Base-by-base conservation (phyloP, 1,140 invertebrate genomes). In the Cydia strobilella region DNA sequence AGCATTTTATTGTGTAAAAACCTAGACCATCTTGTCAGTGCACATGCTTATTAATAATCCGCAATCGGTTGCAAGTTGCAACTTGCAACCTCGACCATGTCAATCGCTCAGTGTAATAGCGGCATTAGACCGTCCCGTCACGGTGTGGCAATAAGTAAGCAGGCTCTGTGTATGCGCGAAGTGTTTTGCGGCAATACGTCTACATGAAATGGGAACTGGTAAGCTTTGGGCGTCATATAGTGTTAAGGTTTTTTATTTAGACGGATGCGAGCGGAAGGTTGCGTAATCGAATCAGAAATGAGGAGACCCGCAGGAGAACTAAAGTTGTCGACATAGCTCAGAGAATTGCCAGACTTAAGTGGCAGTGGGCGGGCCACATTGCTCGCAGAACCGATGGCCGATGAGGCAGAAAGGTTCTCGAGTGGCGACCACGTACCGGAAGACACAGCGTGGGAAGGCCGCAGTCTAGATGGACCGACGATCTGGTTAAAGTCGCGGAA, bases 141-240 rank as follows among this genome's bases (percentile, higher is more conserved):
- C 54, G 54, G 54, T 59, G 18, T 59, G 20, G 54, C 54, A 59
- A 59, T 59, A 59, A 51, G 9, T 59, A 59, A 59, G 54, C 54
- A 59, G 54, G 54, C 54, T 23, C 54, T 59, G 54, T 59, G 54
- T 59, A 59, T 59, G 54, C 54, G 48, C 3, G 48, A n/a, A 59
- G 54, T 59, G 54, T 10, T 45, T 45, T 45, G 54, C 18, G 23
- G 18, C 7, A 18, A 10, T 0, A 51, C n/a, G 48, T 51, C 48
- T 51, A 51, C 1, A 51, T 51, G 1, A 51, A 51, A 51, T 51
- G 12, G 48, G 48, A 7, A 45, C 12, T 3, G 42, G 42, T 13
- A 1, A 51, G 48, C 48, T 7, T 48, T 51, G 15, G n/a, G n/a
- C 5, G 15, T 51, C 15, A n/a, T 18, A 51, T 15, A 15, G 13